Evolutionary conservation across 1,140 invertebrate genomes (phyloP).

Genomic region (Lasioglossum albipes): DNA sequence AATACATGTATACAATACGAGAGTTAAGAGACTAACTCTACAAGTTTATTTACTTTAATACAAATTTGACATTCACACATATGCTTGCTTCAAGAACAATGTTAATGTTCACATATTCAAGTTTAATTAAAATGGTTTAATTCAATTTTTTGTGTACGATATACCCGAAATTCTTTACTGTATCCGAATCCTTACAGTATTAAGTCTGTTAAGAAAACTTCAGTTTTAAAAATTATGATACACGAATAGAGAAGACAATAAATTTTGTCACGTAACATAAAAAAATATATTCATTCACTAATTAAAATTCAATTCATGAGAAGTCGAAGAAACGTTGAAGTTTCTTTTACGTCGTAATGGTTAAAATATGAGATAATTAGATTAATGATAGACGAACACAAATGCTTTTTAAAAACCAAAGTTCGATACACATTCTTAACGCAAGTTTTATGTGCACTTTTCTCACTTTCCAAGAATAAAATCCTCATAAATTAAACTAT

Average conservation of each 20-base stretch:
- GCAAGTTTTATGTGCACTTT: slow-evolving; percentile 30
- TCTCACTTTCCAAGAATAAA: slow-evolving; percentile 5
- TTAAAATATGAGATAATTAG: slow-evolving; percentile 1
- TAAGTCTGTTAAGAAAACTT: slow-evolving; percentile 46
- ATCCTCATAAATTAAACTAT: slow-evolving; percentile 23
- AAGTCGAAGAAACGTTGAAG: slow-evolving; percentile 41
- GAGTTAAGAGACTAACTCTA: slow-evolving; percentile 69
- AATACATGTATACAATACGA: slow-evolving; percentile 31
- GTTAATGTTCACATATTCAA: slow-evolving; percentile 66
- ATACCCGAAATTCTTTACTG: slow-evolving; percentile 61
- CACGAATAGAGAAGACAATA: slow-evolving; percentile 46
- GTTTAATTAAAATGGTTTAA: slow-evolving; percentile 61
- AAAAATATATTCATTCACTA: slow-evolving; percentile 34
- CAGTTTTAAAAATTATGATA: slow-evolving; percentile 41
- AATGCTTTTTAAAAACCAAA: neutral
- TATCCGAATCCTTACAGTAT: slow-evolving; percentile 49
- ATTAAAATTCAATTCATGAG: slow-evolving; percentile 44
- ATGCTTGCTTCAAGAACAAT: slow-evolving; percentile 70
- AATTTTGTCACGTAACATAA: slow-evolving; percentile 29
- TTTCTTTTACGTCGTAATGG: neutral
- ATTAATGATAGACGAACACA: neutral
- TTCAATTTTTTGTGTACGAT: slow-evolving; percentile 55
- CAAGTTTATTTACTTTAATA: slow-evolving; percentile 78
- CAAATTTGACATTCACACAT: slow-evolving; percentile 77
- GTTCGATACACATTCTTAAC: slow-evolving; percentile 39